A percentile compares a stretch with the other conserved stretches of the same genome.
phyloP scores from a whole-genome alignment of 2,888 invertebrate species.

The Colostygia pectinataria region DNA sequence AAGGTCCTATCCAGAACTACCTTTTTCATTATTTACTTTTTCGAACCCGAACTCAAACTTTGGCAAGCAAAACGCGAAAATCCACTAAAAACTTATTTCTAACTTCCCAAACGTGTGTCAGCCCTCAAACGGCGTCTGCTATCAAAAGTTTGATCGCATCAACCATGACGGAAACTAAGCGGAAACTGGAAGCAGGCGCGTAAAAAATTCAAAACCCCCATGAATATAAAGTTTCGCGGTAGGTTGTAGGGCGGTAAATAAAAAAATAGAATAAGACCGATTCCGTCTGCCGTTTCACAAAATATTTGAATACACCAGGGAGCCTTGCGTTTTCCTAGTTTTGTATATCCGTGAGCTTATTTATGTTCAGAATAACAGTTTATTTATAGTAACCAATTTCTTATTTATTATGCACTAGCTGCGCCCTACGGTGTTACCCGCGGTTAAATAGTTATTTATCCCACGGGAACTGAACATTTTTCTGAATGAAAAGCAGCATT shows the following conservation, averaged over 20 bases:
- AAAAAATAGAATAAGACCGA: slow-evolving; percentile 40
- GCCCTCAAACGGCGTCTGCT: slow-evolving; percentile 32
- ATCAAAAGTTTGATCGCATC: slow-evolving; percentile 40
- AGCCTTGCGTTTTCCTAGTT: too few relatives aligned
- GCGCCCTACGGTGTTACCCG: too few relatives aligned
- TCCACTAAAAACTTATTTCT: not conserved
- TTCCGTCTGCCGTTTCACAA: not conserved
- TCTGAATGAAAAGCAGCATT: too few relatives aligned
- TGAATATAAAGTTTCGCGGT: slow-evolving; percentile 59
- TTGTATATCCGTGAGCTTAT: too few relatives aligned
- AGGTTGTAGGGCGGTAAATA: slow-evolving; percentile 34
- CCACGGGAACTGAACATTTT: too few relatives aligned
- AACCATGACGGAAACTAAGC: slow-evolving; percentile 40
- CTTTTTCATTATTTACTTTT: not conserved
- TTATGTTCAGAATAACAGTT: too few relatives aligned
- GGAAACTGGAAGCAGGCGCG: slow-evolving; percentile 45
- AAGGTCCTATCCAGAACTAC: too few relatives aligned
- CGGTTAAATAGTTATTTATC: too few relatives aligned
- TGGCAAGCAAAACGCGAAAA: not conserved
- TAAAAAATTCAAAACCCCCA: slow-evolving; percentile 70
- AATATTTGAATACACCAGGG: too few relatives aligned
- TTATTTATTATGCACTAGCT: too few relatives aligned
- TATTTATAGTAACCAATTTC: too few relatives aligned
- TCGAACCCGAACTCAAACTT: not conserved
- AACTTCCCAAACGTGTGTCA: slow-evolving; percentile 19